Base-by-base conservation (phyloP, 2,113 vertebrate species). In the Centrocercus urophasianus region DNA sequence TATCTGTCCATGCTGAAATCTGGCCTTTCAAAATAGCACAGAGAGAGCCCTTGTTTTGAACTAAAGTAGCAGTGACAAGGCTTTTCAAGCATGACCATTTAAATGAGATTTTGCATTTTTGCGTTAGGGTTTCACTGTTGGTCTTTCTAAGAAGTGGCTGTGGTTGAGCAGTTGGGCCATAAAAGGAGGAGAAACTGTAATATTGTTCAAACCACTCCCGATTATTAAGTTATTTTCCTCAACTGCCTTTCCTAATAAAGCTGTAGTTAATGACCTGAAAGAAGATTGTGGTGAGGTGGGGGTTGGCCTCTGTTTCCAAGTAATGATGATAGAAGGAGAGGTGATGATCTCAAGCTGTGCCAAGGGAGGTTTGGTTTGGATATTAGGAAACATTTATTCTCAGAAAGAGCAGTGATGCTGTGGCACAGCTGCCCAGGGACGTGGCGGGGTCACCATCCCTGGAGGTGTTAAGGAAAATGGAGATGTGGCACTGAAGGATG, bases 221-320 rank as follows among this genome's bases (percentile, higher is more conserved):
- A 11, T 64, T 32, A 21, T 69, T 60, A 13, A 63, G 15, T 40
- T 64, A 40, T 66, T 50, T 17, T 2, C 5, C 28, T 3, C 34
- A 86, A n/a, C 40, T 1, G 4, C 52, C 40, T 48, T 90, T 0
- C 0, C 36, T 69, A 36, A 47, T 36, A 0, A 0, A 40, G 24
- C 11, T 1, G 0, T 25, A 8, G 2, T 20, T 18, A 42, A 27
- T 47, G 19, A 32, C 7, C 21, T 57, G 54, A 57, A 57, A 57
- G 54, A 30, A 57, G 54, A 30, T 32, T 57, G 54, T 57, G 54
- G 28, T 57, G 28, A 57, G 54, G 30, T 57, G 54, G 17, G 54
- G 54, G 17, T 57, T 19, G 54, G 30, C 54, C 54, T 57, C 30
- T 57, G 30, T 19, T 32, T 17, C 30, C 10, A 57, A 57, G 30